A percentile compares a stretch with the other conserved stretches of the same genome.
phyloP scores from a whole-genome alignment of 1,140 invertebrate species.

The Penaeus japonicus region DNA sequence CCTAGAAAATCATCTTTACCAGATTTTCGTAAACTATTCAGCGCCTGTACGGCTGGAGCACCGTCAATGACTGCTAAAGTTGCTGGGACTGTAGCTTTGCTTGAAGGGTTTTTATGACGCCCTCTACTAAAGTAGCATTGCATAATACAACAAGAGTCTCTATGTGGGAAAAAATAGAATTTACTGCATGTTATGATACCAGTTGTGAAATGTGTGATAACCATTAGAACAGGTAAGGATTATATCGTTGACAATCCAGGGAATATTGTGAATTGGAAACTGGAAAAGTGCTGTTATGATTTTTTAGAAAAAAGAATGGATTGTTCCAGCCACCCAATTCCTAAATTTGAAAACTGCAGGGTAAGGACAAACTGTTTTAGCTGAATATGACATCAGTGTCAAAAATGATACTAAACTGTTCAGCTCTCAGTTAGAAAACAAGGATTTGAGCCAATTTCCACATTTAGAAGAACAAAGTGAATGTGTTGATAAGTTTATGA shows the following conservation, averaged over 20 bases:
- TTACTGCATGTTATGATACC: conserved; percentile 24
- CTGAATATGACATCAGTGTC: conserved; percentile 28
- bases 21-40: conserved; percentile 36
- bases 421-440: conserved; percentile 16
- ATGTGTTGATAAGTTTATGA: background rate
- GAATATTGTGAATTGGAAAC: conserved; percentile 43
- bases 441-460: conserved; percentile 29
- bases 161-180: conserved; percentile 45
- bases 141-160: conserved; percentile 39
- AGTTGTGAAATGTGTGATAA: conserved; percentile 37
- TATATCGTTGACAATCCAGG: conserved; percentile 29
- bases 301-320: no score
- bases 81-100: conserved; percentile 16
- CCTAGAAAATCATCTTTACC: conserved; percentile 19
- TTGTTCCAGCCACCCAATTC: conserved; percentile 25
- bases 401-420: conserved; percentile 31
- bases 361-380: conserved; percentile 22
- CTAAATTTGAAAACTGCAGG: conserved; percentile 37
- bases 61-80: conserved; percentile 23
- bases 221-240: conserved; percentile 42
- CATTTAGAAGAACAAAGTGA: conserved; percentile 21
- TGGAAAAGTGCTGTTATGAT: conserved; percentile 8
- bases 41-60: background rate
- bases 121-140: conserved; percentile 35
- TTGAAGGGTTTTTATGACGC: conserved; percentile 24